phyloP scores from a whole-genome alignment of 2,113 vertebrate genomes.

The Corydoras sp. region DNA sequence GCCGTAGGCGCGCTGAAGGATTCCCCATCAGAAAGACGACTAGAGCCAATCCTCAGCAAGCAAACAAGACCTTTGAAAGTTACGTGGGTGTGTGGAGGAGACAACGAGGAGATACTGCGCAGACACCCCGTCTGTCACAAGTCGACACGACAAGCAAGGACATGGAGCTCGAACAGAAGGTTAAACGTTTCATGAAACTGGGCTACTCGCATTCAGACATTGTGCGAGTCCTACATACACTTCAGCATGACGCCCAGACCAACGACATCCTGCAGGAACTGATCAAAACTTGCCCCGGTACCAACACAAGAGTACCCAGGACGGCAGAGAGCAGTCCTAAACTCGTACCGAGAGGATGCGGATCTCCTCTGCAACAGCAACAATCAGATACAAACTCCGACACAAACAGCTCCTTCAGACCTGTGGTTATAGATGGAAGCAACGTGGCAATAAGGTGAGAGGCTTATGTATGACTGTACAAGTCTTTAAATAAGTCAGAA shows the following conservation, averaged over 20 bases:
- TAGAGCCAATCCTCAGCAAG: background rate
- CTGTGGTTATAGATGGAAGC: conserved; percentile 86
- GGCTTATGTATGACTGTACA: conserved; percentile 12
- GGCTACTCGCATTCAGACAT: conserved; percentile 75
- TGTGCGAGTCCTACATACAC: conserved; percentile 73
- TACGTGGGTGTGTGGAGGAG: background rate
- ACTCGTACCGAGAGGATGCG: conserved; percentile 69
- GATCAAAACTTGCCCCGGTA: conserved; percentile 74
- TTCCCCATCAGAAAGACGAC: conserved; percentile 29
- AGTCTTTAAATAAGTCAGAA: too few species aligned
- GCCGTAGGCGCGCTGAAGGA: conserved; percentile 44
- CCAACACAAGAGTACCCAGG: conserved; percentile 47
- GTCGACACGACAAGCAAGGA: background rate
- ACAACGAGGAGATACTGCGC: background rate
- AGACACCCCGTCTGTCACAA: background rate
- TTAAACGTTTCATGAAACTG: conserved; percentile 83
- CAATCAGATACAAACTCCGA: conserved; percentile 16
- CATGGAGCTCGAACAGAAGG: conserved; percentile 64
- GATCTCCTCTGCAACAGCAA: conserved; percentile 12
- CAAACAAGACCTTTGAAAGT: background rate
- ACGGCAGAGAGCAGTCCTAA: conserved; percentile 35
- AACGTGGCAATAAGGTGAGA: conserved; percentile 90
- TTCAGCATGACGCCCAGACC: conserved; percentile 74
- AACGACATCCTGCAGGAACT: conserved; percentile 85
- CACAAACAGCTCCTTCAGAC: conserved; percentile 57